Percentiles rank a stretch among this genome's conserved stretches.
Evolutionary conservation across 2,113 vertebrate genomes (phyloP).

Genomic region (Phalacrocorax pelagicus): DNA sequence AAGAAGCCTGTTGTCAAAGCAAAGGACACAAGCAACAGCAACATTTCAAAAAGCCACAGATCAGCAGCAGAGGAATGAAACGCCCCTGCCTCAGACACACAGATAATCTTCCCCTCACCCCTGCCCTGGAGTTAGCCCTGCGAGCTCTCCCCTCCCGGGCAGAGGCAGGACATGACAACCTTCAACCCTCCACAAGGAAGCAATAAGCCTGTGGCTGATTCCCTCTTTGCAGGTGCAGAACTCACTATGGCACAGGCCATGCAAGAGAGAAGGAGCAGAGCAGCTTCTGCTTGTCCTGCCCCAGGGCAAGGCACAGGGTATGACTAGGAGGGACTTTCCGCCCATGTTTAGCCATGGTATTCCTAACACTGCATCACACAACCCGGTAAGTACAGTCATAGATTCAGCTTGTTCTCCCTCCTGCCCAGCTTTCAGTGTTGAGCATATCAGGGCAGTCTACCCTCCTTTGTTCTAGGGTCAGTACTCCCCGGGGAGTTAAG

Average conservation of each 20-base stretch:
- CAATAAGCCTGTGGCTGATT: neutral
- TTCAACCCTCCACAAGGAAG: neutral
- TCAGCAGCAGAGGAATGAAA: neutral
- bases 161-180: neutral
- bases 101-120: neutral
- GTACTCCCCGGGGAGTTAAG: neutral
- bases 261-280: neutral
- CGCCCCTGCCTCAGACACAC: neutral
- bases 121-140: neutral
- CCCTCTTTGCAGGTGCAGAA: neutral
- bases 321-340: neutral
- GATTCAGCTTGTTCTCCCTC: neutral
- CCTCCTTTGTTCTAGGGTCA: constrained; percentile 27
- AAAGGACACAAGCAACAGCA: neutral
- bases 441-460: neutral
- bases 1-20: neutral
- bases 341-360: neutral
- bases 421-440: neutral
- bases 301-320: neutral
- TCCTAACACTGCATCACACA: neutral
- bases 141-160: neutral
- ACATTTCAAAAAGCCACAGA: neutral
- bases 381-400: neutral
- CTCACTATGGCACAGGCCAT: neutral
- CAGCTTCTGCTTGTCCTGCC: neutral